Percentiles rank a stretch among this genome's conserved stretches.
Evolutionary conservation across 2,888 invertebrate species (phyloP).

Genomic region (Apotomis betuletana): DNA sequence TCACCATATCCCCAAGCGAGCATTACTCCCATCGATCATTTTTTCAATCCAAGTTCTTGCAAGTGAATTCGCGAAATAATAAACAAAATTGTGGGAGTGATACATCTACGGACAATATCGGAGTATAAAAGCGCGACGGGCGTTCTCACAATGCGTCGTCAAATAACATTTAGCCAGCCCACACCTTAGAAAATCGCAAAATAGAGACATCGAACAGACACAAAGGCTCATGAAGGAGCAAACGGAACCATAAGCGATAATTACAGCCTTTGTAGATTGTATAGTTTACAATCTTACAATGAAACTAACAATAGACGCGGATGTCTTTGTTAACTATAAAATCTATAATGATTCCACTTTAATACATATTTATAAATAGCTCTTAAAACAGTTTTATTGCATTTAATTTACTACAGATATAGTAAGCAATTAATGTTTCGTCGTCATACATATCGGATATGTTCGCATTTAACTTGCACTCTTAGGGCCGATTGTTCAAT

Average conservation of each 20-base stretch:
- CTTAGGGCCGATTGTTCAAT: too few relatives aligned
- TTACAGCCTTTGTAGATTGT: constrained; percentile 76
- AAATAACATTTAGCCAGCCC: constrained; percentile 83
- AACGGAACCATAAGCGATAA: constrained; percentile 77
- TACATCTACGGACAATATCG: constrained; percentile 67
- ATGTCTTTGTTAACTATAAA: constrained; percentile 58
- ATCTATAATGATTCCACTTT: constrained; percentile 52
- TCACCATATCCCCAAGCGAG: constrained; percentile 54
- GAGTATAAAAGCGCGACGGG: constrained; percentile 73
- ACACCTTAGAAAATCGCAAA: constrained; percentile 82
- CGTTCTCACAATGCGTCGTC: constrained; percentile 79
- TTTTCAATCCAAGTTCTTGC: constrained; percentile 62
- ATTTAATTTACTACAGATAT: too few relatives aligned
- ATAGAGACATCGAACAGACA: constrained; percentile 75
- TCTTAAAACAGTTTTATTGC: background rate
- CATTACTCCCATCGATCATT: constrained; percentile 73
- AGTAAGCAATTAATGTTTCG: too few relatives aligned
- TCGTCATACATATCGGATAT: too few relatives aligned
- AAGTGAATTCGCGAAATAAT: constrained; percentile 70
- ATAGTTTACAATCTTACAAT: constrained; percentile 68
- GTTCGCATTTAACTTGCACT: too few relatives aligned
- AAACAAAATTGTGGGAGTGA: constrained; percentile 81
- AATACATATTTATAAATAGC: background rate
- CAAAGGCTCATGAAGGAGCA: constrained; percentile 72
- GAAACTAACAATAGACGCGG: constrained; percentile 60